Evolutionary conservation across 2,797 vertebrate genomes (phyloP).

Genomic region (Eupleurogrammus muticus): DNA sequence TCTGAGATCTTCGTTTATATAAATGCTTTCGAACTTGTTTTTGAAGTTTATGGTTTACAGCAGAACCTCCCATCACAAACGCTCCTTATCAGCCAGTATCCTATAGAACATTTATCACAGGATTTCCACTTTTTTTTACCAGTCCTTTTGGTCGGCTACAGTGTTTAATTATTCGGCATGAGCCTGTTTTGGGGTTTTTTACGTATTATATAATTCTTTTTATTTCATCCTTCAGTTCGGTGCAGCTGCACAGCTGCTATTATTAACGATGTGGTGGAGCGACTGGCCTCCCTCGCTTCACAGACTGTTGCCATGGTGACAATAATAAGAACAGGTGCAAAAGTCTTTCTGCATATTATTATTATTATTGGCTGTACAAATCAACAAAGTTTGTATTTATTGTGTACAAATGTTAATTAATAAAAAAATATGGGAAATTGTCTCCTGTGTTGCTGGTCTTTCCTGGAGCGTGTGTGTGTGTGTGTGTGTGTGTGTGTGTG

Average conservation of each 20-base stretch:
- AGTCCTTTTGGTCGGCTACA: slow-evolving; percentile 45
- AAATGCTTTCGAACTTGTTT: slow-evolving; percentile 90
- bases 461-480: background rate
- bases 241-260: slow-evolving; percentile 89
- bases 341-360: slow-evolving; percentile 92
- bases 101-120: slow-evolving; percentile 47
- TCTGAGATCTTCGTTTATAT: slow-evolving; percentile 87
- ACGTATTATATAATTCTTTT: slow-evolving; percentile 65
- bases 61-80: slow-evolving; percentile 23
- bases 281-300: slow-evolving; percentile 84
- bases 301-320: slow-evolving; percentile 87
- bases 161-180: slow-evolving; percentile 65
- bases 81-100: slow-evolving; percentile 18
- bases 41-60: slow-evolving; percentile 89
- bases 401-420: slow-evolving; percentile 99
- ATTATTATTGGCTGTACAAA: slow-evolving; percentile 91
- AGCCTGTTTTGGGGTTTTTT: slow-evolving; percentile 66
- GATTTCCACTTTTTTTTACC: slow-evolving; percentile 34
- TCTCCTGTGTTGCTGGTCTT: background rate
- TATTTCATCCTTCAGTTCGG: slow-evolving; percentile 83
- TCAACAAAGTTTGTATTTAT: slow-evolving; percentile 99
- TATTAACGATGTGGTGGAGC: slow-evolving; percentile 73
- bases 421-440: slow-evolving; percentile 85
- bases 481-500: background rate
- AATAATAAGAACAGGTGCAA: slow-evolving; percentile 86